Evolutionary conservation across 2,113 vertebrate species (phyloP), one percentile per base, ranked within the genome.

Genomic region (Calyptommatus sinebrachiatus): DNA sequence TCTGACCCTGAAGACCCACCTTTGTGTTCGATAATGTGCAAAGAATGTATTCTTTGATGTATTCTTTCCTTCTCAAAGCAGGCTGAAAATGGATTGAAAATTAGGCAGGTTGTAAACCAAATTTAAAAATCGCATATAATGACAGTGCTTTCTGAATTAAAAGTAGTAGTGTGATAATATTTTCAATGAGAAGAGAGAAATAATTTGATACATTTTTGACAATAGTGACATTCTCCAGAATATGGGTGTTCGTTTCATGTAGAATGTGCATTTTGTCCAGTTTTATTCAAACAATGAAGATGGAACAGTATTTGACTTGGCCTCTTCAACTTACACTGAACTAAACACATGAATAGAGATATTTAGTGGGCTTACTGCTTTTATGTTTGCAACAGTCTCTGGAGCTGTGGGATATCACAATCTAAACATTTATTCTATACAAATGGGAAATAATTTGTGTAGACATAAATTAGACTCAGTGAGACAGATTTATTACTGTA

Each of bases 351-450:
- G 67, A 76, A 67, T 41, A 86, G 80, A 90, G 89, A 87, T 0
- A 85, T 20, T 60, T 2, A 80, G 79, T 46, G 88, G 83, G 82
- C 73, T 72, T 85, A 65, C 76, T 86, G 41, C 65, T 88, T 66
- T 85, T 24, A 24, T 86, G 84, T 86, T 86, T 67, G 77, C 18
- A 91, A 87, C 89, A 88, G 91, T 72, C 89, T 88, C 90, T 80
- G 86, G 82, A 28, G n/a, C 87, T 76, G 77, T 78, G 90, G 91
- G 93, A 88, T 63, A 78, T 86, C 87, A 84, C 86, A 93, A 87
- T 92, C 89, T 93, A 93, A 95, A 94, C 90, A 93, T 94, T 94
- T 92, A 90, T 91, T 85, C 84, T 91, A 85, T 80, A 77, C 89
- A 91, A 93, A 88, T 76, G 83, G 85, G 88, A 93, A 92, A 94